These are phyloP conservation scores for Rhinolophus ferrumequinum DNA, from an alignment of 2,113 vertebrate species.

Conservation along the genomic window DNA sequence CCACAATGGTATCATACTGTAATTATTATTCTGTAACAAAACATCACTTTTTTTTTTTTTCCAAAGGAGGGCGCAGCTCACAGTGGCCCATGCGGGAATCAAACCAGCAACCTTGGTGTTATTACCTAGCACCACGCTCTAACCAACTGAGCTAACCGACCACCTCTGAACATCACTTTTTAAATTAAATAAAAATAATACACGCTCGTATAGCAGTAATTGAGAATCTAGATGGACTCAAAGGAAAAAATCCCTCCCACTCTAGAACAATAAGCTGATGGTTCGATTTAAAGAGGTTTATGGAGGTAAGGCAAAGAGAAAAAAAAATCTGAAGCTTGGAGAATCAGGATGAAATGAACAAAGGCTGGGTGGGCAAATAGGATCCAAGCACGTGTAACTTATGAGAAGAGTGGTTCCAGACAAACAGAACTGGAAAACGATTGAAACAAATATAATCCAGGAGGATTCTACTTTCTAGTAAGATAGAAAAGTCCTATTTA, in stretches of 20 bases:
- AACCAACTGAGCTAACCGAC: too few relatives aligned
- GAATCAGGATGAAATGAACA: not conserved
- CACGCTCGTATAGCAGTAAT: not conserved
- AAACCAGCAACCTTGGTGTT: too few relatives aligned
- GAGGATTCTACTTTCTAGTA: not conserved
- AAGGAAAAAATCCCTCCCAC: not conserved
- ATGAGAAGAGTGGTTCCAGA: not conserved
- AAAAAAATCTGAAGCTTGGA: not conserved
- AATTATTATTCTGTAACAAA: conserved; percentile 6
- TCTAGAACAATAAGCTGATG: not conserved
- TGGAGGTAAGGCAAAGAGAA: not conserved
- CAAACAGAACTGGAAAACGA: not conserved
- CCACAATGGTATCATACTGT: not conserved
- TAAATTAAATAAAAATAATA: conserved; percentile 26
- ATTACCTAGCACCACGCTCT: too few relatives aligned
- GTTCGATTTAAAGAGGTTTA: not conserved
- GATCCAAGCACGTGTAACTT: not conserved
- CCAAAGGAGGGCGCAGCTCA: too few relatives aligned
- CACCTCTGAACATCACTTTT: not conserved
- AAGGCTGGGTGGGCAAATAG: not conserved
- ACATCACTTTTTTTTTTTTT: not conserved
- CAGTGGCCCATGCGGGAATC: too few relatives aligned
- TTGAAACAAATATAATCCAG: not conserved
- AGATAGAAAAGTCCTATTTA: not conserved
- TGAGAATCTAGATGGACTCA: not conserved